These are phyloP conservation scores for Chondrosia reniformis DNA, from an alignment of 37 sponge, comb jelly and placozoan species.

Conservation along the genomic window DNA sequence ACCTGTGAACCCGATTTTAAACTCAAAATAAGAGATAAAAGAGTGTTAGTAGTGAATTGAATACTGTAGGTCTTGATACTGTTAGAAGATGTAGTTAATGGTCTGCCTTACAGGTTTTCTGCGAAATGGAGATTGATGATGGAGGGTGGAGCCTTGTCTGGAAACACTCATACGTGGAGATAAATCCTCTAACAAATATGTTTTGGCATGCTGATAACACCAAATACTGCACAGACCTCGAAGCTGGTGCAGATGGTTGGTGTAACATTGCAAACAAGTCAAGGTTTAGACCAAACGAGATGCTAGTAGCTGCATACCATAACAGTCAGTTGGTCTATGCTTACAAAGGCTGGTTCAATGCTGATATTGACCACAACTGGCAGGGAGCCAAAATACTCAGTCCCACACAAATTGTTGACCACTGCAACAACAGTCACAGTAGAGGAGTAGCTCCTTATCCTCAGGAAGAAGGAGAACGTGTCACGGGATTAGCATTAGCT, in stretches of 20 bases:
- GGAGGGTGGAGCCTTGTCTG: slow-evolving; percentile 28
- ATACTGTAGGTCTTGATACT: too few relatives aligned
- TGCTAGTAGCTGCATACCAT: slow-evolving; percentile 12
- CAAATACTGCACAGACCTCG: slow-evolving; percentile 7
- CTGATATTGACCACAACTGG: slow-evolving; percentile 20
- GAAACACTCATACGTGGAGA: slow-evolving; percentile 21
- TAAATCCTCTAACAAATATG: slow-evolving; percentile 18
- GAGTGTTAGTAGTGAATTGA: too few relatives aligned
- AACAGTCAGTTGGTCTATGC: neutral
- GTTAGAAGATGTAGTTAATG: too few relatives aligned
- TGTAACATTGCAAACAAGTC: slow-evolving; percentile 12
- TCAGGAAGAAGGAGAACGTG: too few relatives aligned
- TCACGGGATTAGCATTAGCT: too few relatives aligned
- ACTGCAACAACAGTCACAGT: too few relatives aligned
- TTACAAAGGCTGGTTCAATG: slow-evolving; percentile 16
- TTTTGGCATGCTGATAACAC: neutral
- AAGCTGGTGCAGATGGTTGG: slow-evolving; percentile 8
- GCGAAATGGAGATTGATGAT: slow-evolving; percentile 18
- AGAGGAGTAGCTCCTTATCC: too few relatives aligned
- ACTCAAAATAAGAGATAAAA: too few relatives aligned
- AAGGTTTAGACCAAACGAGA: slow-evolving; percentile 6
- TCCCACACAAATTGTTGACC: too few relatives aligned
- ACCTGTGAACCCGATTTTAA: too few relatives aligned
- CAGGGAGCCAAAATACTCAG: neutral
- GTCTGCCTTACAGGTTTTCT: slow-evolving; percentile 3